phyloP scores from a whole-genome alignment of 1,140 invertebrate species.

The Melipona quadrifasciata region DNA sequence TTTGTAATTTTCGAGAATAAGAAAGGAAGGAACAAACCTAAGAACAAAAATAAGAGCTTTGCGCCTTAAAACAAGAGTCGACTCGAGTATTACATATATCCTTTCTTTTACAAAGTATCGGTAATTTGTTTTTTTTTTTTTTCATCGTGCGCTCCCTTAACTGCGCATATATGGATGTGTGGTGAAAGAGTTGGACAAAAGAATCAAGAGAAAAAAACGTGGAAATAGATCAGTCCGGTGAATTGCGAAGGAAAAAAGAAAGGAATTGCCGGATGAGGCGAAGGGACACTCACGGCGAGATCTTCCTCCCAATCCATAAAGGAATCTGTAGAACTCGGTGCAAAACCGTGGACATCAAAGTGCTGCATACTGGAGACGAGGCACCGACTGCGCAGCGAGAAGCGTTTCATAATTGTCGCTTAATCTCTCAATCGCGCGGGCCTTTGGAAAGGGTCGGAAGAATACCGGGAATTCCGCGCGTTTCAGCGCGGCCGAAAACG shows the following conservation, averaged over 20 bases:
- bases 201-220: accelerated
- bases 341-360: not conserved
- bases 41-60: too few species aligned
- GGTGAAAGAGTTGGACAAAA: not conserved
- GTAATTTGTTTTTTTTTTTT: too few species aligned
- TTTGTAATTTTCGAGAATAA: too few species aligned
- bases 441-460: not conserved
- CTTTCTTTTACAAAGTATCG: too few species aligned
- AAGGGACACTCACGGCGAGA: not conserved
- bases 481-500: constrained; percentile 6
- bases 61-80: too few species aligned
- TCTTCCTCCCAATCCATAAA: not conserved
- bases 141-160: too few species aligned
- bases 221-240: not conserved
- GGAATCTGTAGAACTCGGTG: constrained; percentile 16
- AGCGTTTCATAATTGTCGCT: constrained; percentile 26
- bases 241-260: not conserved
- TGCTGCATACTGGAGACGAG: too few species aligned
- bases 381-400: not conserved
- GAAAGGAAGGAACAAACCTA: too few species aligned
- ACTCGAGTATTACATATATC: too few species aligned
- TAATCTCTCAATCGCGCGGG: constrained; percentile 20
- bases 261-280: not conserved
- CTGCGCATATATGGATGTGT: too few species aligned
- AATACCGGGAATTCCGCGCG: constrained; percentile 21